Conservation (phyloP, 2,113 vertebrate genomes). For the Hymenochirus boettgeri region DNA sequence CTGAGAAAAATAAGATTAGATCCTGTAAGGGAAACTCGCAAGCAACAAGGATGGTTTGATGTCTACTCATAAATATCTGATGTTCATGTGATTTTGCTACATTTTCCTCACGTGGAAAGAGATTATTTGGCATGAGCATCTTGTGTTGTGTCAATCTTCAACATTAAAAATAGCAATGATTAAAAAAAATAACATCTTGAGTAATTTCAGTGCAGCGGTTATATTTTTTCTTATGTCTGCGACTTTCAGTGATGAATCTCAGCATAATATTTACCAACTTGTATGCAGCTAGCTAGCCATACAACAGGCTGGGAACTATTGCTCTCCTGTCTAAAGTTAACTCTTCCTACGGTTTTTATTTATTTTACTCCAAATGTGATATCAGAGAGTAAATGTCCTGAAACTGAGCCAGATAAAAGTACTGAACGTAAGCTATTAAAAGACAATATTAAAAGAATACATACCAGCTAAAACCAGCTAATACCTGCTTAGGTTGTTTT, state of each 20-base stretch:
- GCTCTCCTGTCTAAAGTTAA: background rate
- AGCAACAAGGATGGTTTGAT: no score
- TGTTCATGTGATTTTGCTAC: background rate
- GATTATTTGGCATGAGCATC: constrained; percentile 1
- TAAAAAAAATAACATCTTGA: background rate
- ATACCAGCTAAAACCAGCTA: no score
- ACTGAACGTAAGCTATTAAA: background rate
- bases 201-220: background rate
- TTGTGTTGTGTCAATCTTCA: no score
- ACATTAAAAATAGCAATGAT: background rate
- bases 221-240: constrained; percentile 1
- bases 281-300: background rate
- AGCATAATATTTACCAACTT: background rate
- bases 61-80: background rate
- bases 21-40: no score
- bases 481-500: no score
- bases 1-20: no score
- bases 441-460: no score
- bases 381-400: background rate
- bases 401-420: background rate
- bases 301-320: background rate
- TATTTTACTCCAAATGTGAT: background rate
- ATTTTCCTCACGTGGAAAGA: background rate
- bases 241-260: background rate
- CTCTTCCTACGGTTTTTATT: background rate